Evolutionary conservation across 2,797 vertebrate genomes (phyloP), one percentile per base, ranked within the genome.

Genomic region (Enteromius viviparus): DNA sequence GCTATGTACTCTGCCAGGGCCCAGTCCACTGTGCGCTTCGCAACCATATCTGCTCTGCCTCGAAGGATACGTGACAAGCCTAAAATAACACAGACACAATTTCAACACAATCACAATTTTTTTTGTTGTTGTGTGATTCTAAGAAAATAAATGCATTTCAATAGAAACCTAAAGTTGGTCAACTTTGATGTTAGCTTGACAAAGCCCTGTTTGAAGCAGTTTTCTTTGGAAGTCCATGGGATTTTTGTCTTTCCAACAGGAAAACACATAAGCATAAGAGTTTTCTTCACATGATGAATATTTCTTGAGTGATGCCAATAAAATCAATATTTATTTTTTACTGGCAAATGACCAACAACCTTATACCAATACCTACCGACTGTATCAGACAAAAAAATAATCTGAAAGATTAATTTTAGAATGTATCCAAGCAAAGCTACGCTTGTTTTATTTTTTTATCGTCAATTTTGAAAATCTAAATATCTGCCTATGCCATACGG

Each of bases 1-100:
- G 96, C 96, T 96, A 98, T 96, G 90, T 97, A 98, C 89, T 98
- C 97, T 0, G 95, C 96, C 62, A 98, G 91, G 9, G 97, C 97
- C 96, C 97, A 98, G 91, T 98, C 96, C 86, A 97, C 94, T 0
- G 92, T 95, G 21, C 95, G 91, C 82, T 93, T 95, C 77, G 93
- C 94, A 75, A 97, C 93, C 93, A 97, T 90, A 89, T 96, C 95
- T 2, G 93, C 95, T 0, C 96, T 92, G 0, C 95, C 94, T 34
- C 96, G 96, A 84, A 98, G 92, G 87, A 97, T 97, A 3, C 96
- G 95, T 71, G 94, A 96, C 87, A 98, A 90, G 79, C 97, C 97
- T 89, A 72, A 62, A 75, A 77, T 77, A 65, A 85, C 58, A 81
- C 34, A 83, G 40, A 84, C 58, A 77, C 1, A 88, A 14, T n/a